These are phyloP conservation scores for Tragelaphus oryx DNA, from an alignment of 2,797 vertebrate genomes.

Conservation along the genomic window DNA sequence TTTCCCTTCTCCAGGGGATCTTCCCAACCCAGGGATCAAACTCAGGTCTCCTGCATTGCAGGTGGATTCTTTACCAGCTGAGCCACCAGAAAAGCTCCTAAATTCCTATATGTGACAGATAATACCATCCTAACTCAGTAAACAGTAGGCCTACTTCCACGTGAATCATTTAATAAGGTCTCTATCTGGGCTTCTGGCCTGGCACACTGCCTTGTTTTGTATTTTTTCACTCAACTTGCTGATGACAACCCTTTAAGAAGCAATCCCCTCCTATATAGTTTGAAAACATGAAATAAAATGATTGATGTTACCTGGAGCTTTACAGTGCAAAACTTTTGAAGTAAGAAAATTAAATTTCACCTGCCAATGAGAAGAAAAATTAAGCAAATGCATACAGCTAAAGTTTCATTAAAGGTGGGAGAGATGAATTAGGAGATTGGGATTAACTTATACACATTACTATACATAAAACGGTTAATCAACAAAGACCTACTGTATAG, in stretches of 20 bases:
- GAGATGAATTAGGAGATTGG: not conserved
- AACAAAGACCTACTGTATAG: not conserved
- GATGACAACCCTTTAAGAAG: conserved; percentile 13
- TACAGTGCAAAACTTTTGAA: not conserved
- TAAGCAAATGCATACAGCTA: not conserved
- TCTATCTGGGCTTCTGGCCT: not conserved
- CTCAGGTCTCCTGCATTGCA: not conserved
- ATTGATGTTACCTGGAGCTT: not conserved
- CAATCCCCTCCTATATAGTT: not conserved
- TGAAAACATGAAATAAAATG: not conserved
- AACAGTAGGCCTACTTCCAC: not conserved
- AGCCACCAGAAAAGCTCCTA: not conserved
- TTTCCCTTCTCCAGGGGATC: not conserved
- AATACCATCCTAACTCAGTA: not conserved
- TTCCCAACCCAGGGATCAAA: not conserved
- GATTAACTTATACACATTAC: not conserved
- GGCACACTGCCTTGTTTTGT: not conserved
- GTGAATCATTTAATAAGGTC: not conserved
- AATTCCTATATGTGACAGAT: not conserved
- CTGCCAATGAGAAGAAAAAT: not conserved
- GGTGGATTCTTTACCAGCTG: not conserved
- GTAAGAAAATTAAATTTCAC: conserved; percentile 31
- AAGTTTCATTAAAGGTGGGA: conserved; percentile 5
- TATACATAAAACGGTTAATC: not conserved
- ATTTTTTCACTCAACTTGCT: not conserved